A percentile compares a stretch with the other conserved stretches of the same genome.
Conservation (phyloP, 2,797 vertebrate species). For the Lindbergichthys nudifrons region DNA sequence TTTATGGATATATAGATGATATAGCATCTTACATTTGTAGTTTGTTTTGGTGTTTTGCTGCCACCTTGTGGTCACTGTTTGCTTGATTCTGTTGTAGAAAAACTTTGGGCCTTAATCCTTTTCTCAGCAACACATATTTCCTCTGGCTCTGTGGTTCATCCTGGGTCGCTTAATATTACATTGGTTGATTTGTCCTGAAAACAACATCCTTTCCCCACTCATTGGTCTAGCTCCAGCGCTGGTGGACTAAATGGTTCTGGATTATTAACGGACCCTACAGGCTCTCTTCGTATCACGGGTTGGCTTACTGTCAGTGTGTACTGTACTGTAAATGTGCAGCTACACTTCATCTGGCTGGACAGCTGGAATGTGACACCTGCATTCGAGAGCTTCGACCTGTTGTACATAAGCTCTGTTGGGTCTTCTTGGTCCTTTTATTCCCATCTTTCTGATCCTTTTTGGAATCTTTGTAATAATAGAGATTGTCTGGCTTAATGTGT, state of each 20-base stretch:
- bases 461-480: not conserved
- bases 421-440: not conserved
- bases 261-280: slow-evolving; percentile 33
- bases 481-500: not conserved
- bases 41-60: slow-evolving; percentile 48
- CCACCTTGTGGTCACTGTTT: slow-evolving; percentile 62
- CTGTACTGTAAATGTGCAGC: slow-evolving; percentile 29
- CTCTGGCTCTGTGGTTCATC: slow-evolving; percentile 1
- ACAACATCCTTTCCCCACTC: slow-evolving; percentile 33
- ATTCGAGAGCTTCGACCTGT: slow-evolving; percentile 23
- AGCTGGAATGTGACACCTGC: slow-evolving; percentile 58
- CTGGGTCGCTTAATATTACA: slow-evolving; percentile 35
- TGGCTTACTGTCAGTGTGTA: slow-evolving; percentile 26
- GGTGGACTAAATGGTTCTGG: slow-evolving; percentile 10
- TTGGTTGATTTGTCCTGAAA: slow-evolving; percentile 42
- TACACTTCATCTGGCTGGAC: slow-evolving; percentile 27
- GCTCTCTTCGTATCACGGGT: slow-evolving; percentile 17
- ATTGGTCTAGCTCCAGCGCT: slow-evolving; percentile 22
- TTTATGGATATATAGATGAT: too few relatives aligned
- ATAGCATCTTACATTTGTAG: not conserved
- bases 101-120: not conserved
- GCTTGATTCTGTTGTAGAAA: not conserved
- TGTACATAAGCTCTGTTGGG: not conserved
- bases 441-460: not conserved
- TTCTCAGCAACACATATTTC: slow-evolving; percentile 17